phyloP scores from a whole-genome alignment of 2,797 vertebrate species.

The Cuculus canorus region DNA sequence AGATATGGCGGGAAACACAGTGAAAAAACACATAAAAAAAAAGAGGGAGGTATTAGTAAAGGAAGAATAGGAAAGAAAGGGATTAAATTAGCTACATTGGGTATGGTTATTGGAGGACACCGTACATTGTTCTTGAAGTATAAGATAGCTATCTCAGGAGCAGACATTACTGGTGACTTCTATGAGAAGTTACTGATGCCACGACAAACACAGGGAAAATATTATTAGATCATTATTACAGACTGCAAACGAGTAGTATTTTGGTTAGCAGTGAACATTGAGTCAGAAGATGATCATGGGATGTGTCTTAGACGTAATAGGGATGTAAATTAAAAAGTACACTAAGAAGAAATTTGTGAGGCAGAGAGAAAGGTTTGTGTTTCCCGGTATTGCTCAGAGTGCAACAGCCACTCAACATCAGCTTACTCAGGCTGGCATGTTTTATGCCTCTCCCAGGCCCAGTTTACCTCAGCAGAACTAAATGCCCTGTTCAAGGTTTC shows the following conservation, averaged over 20 bases:
- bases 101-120: neutral
- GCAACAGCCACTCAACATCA: neutral
- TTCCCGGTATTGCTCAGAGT: neutral
- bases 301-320: neutral
- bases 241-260: neutral
- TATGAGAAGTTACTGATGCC: neutral
- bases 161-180: neutral
- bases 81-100: neutral
- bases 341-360: neutral
- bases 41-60: neutral
- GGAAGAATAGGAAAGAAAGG: neutral
- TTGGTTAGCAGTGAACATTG: rapidly evolving
- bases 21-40: neutral
- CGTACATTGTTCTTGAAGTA: neutral
- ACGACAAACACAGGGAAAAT: neutral
- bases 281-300: neutral
- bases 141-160: neutral
- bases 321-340: neutral
- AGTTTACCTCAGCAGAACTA: neutral
- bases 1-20: no score
- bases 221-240: neutral
- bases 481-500: neutral
- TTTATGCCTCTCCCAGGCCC: neutral
- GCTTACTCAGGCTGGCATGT: neutral
- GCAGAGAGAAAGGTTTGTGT: neutral